Conservation (phyloP, 35 echinoderm and acorn worm genomes). For the Holothuria glaberrima region DNA sequence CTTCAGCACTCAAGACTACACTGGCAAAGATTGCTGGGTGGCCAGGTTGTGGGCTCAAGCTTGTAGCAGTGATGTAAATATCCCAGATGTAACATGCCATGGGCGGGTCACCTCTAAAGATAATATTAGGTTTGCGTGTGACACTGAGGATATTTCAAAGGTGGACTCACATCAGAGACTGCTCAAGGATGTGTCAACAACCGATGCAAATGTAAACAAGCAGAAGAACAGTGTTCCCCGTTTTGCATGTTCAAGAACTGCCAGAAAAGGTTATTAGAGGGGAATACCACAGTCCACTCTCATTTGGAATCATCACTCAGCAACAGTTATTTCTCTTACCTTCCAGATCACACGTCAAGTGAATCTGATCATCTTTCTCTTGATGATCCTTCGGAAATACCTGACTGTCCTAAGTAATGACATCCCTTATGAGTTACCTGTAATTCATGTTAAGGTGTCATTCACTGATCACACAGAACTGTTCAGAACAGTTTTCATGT, state of each 20-base stretch:
- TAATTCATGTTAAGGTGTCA: too few species aligned
- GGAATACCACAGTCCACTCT: too few species aligned
- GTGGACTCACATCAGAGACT: conserved; percentile 18
- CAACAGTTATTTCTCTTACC: too few species aligned
- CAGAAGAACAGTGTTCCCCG: conserved; percentile 5
- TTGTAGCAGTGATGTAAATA: not conserved
- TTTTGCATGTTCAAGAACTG: conserved; percentile 55
- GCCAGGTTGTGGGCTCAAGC: not conserved
- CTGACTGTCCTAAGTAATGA: too few species aligned
- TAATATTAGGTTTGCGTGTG: conserved; percentile 35
- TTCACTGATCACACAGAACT: too few species aligned
- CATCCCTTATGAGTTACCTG: too few species aligned
- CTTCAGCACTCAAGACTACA: not conserved
- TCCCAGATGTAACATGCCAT: not conserved
- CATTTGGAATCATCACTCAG: too few species aligned
- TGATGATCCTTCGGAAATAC: too few species aligned
- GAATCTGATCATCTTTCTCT: too few species aligned
- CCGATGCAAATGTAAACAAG: conserved; percentile 60
- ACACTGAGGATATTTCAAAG: conserved; percentile 48
- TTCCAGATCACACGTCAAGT: too few species aligned
- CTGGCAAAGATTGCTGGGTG: conserved; percentile 18
- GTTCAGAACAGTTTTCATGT: too few species aligned
- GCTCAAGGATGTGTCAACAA: conserved; percentile 31
- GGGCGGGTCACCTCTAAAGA: conserved; percentile 5
- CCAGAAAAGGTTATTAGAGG: not conserved